A percentile compares a stretch with the other conserved stretches of the same genome.
phyloP scores from a whole-genome alignment of 2,888 invertebrate species.

The Pyrgus malvae region DNA sequence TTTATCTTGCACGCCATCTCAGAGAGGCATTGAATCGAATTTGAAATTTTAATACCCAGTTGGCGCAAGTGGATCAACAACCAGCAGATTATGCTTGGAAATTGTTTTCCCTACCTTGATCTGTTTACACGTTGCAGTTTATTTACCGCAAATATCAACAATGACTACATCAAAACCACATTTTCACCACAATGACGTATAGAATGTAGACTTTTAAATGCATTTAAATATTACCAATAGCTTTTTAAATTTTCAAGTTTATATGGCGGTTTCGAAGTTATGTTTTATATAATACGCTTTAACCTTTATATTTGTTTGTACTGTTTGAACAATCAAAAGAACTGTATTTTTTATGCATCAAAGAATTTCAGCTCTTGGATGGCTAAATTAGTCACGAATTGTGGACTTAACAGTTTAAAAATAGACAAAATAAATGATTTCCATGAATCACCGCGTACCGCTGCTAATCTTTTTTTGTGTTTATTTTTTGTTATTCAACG shows the following conservation, averaged over 20 bases:
- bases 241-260: no score
- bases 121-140: conserved; percentile 47
- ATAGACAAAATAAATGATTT: no score
- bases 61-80: conserved; percentile 64
- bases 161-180: not conserved
- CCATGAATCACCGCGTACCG: not conserved
- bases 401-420: no score
- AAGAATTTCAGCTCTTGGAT: not conserved
- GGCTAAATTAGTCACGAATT: not conserved
- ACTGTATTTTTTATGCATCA: no score
- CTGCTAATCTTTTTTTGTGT: not conserved
- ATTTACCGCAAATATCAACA: conserved; percentile 2
- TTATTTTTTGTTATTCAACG: not conserved
- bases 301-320: no score
- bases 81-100: conserved; percentile 50
- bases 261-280: no score
- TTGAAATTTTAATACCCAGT: conserved; percentile 45
- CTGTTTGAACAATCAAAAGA: no score
- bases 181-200: not conserved
- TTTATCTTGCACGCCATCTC: not conserved
- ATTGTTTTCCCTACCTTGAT: conserved; percentile 60
- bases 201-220: no score
- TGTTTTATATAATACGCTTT: no score
- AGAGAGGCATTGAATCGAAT: not conserved
- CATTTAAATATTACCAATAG: no score